A percentile compares a stretch with the other conserved stretches of the same genome.
These are phyloP conservation scores for Trissolcus basalis DNA, from an alignment of 1,140 invertebrate species.

Conservation along the genomic window DNA sequence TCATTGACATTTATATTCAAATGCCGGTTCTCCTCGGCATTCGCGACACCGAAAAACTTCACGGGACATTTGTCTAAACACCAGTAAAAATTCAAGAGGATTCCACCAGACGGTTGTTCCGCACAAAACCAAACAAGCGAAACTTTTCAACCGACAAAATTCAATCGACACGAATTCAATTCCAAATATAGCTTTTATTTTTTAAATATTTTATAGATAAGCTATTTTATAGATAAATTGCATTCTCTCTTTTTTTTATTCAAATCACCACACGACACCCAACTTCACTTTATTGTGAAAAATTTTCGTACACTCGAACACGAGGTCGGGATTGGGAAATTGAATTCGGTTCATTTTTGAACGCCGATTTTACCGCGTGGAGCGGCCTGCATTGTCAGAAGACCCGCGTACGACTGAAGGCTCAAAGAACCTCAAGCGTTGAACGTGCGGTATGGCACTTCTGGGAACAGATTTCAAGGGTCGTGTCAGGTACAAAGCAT, in stretches of 20 bases:
- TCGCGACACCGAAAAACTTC: conserved; percentile 1
- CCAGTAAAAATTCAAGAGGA: not conserved
- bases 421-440: conserved; percentile 43
- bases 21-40: not conserved
- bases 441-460: conserved; percentile 59
- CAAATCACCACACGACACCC: too few species aligned
- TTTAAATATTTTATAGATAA: too few species aligned
- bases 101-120: not conserved
- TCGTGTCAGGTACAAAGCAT: conserved; percentile 68
- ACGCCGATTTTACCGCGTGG: conserved; percentile 11
- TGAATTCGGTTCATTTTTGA: conserved; percentile 5
- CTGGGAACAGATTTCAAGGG: conserved; percentile 69
- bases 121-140: not conserved
- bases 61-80: conserved; percentile 14
- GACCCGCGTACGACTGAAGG: conserved; percentile 61
- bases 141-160: not conserved
- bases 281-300: too few species aligned
- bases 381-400: conserved; percentile 57
- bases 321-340: not conserved
- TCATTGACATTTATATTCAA: conserved; percentile 19
- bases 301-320: not conserved
- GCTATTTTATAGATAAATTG: too few species aligned
- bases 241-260: too few species aligned
- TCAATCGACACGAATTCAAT: not conserved
- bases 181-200: not conserved